Evolutionary conservation across 1,140 invertebrate species (phyloP).

Genomic region (Musca vetustissima): DNA sequence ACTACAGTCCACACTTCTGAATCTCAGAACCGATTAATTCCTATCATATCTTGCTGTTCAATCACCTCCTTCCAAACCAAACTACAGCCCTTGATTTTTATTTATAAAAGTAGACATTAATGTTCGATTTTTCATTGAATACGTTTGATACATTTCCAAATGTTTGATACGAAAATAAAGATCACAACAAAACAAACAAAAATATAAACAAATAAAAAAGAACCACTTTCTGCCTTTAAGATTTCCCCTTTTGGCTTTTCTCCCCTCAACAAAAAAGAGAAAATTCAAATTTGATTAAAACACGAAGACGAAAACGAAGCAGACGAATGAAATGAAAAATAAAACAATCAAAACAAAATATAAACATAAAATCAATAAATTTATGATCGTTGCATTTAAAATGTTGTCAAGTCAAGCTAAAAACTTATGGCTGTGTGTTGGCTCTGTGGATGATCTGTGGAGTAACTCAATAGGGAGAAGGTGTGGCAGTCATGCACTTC

Average conservation of each 20-base stretch:
- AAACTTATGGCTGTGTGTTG: too few relatives aligned
- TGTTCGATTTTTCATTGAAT: too few relatives aligned
- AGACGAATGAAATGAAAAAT: neutral
- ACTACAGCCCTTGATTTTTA: too few relatives aligned
- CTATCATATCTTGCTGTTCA: too few relatives aligned
- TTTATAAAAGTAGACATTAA: too few relatives aligned
- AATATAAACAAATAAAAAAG: neutral
- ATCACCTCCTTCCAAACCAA: too few relatives aligned
- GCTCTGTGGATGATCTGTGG: too few relatives aligned
- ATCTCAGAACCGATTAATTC: too few relatives aligned
- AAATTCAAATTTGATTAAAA: conserved; percentile 18
- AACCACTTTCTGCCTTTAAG: neutral
- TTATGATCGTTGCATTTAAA: neutral
- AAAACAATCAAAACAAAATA: conserved; percentile 21
- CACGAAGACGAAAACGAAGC: neutral
- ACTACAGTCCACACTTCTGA: too few relatives aligned
- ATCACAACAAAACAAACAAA: conserved; percentile 12
- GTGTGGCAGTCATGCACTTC: conserved; percentile 17
- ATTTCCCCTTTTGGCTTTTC: too few relatives aligned
- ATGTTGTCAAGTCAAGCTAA: too few relatives aligned
- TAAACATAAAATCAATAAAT: conserved; percentile 13
- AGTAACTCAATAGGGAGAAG: neutral
- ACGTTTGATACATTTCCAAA: too few relatives aligned
- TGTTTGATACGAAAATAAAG: neutral
- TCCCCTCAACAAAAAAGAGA: neutral